Conservation (phyloP, 2,888 invertebrate species). For the Drosophila macrospina region DNA sequence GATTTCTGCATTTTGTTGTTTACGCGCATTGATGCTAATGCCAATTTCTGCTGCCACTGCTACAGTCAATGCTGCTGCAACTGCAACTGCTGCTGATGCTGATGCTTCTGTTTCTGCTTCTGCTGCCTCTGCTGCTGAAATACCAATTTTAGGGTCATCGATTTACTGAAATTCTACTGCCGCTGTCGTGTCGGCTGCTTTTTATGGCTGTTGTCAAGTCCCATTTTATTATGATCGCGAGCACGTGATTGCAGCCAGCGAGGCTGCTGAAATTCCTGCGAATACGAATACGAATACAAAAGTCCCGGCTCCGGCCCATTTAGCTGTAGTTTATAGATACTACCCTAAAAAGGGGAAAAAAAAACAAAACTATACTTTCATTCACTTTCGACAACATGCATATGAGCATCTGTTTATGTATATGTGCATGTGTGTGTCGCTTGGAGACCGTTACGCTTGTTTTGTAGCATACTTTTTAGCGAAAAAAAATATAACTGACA, state of each 20-base stretch:
- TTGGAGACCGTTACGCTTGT: conserved; percentile 24
- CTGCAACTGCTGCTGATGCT: conserved; percentile 9
- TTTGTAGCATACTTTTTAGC: conserved; percentile 46
- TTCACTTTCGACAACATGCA: conserved; percentile 36
- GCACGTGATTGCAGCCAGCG: conserved; percentile 62
- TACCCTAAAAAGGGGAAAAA: conserved; percentile 6
- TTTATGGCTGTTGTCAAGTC: conserved; percentile 64
- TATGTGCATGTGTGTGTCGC: conserved; percentile 11
- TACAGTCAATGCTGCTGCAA: neutral
- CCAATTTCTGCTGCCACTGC: conserved; percentile 42
- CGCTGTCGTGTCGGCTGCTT: conserved; percentile 38
- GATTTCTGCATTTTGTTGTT: conserved; percentile 65
- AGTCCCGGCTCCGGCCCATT: conserved; percentile 9
- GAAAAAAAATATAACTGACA: conserved; percentile 40
- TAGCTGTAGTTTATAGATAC: conserved; percentile 27
- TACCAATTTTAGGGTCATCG: conserved; percentile 64
- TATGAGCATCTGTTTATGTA: conserved; percentile 6
- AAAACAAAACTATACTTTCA: conserved; percentile 14
- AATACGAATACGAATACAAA: conserved; percentile 38
- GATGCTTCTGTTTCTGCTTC: neutral
- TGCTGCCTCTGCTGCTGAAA: conserved; percentile 17
- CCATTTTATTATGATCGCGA: conserved; percentile 66
- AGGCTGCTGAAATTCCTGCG: conserved; percentile 38
- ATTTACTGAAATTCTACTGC: conserved; percentile 47
- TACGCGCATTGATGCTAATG: conserved; percentile 68